phyloP scores from a whole-genome alignment of 2,888 invertebrate genomes.

The Ichneumon xanthorius region DNA sequence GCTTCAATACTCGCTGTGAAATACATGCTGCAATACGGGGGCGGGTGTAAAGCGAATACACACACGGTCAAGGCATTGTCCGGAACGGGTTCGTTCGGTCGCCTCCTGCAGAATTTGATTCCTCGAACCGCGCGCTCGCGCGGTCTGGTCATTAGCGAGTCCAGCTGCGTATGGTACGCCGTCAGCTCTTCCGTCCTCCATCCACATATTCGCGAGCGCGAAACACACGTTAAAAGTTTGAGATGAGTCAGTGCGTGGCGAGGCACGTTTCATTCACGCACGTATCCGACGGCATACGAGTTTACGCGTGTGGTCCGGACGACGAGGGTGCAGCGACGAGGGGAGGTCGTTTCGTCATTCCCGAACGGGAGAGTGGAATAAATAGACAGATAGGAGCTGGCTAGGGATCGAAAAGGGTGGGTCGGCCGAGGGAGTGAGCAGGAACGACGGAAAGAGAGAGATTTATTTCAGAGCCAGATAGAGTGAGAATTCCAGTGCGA shows the following conservation, averaged over 20 bases:
- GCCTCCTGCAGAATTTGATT: constrained; percentile 75
- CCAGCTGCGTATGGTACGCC: constrained; percentile 72
- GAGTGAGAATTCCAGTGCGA: constrained; percentile 64
- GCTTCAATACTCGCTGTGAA: neutral
- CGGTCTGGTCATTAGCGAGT: constrained; percentile 78
- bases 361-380: constrained; percentile 48
- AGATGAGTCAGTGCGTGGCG: constrained; percentile 23
- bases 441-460: constrained; percentile 40
- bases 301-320: constrained; percentile 48
- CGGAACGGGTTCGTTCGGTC: constrained; percentile 49
- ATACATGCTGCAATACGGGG: constrained; percentile 3
- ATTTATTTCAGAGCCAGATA: constrained; percentile 24
- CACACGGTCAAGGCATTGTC: constrained; percentile 43
- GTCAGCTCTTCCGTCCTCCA: constrained; percentile 39
- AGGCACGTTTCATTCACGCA: constrained; percentile 71
- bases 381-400: constrained; percentile 51
- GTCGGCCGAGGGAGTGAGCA: constrained; percentile 1
- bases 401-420: constrained; percentile 23
- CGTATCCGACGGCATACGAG: constrained; percentile 32
- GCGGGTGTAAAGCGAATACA: constrained; percentile 32
- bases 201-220: constrained; percentile 28
- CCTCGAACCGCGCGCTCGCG: constrained; percentile 71
- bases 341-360: constrained; percentile 65
- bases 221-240: constrained; percentile 6
- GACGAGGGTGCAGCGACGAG: constrained; percentile 63